Conservation (phyloP, 2,113 vertebrate genomes). For the Bagarius yarrelli region DNA sequence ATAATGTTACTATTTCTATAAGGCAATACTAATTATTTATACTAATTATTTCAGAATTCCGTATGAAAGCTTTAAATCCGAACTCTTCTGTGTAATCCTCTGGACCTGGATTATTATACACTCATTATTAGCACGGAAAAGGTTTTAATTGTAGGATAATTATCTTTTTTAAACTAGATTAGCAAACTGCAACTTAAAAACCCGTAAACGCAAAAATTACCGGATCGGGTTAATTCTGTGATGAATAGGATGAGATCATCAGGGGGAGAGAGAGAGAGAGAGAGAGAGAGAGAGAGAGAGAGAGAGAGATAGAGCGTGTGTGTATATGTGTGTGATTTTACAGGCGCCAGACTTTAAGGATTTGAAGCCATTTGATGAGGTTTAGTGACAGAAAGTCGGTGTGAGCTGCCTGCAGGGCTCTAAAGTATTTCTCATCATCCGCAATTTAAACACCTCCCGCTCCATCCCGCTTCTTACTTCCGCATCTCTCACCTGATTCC, state of each 20-base stretch:
- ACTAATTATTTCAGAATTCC: not conserved
- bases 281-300: constrained; percentile 7
- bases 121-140: not conserved
- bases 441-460: not conserved
- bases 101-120: not conserved
- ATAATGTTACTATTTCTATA: not conserved
- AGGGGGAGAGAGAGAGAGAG: not conserved
- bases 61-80: not conserved
- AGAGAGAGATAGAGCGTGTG: not conserved
- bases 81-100: not conserved
- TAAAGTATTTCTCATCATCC: constrained; percentile 21
- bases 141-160: not conserved
- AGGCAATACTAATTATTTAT: no score
- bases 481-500: constrained; percentile 11
- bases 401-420: constrained; percentile 17
- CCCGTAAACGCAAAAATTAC: not conserved
- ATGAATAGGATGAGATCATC: not conserved
- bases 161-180: not conserved
- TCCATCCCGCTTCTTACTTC: not conserved
- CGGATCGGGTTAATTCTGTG: not conserved
- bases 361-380: constrained; percentile 31
- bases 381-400: constrained; percentile 30
- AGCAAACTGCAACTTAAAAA: not conserved
- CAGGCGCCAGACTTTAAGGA: constrained; percentile 32
- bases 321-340: constrained; percentile 16